Evolutionary conservation across 2,797 vertebrate species (phyloP), one percentile per base, ranked within the genome.

Genomic region (Gambusia yucatana): DNA sequence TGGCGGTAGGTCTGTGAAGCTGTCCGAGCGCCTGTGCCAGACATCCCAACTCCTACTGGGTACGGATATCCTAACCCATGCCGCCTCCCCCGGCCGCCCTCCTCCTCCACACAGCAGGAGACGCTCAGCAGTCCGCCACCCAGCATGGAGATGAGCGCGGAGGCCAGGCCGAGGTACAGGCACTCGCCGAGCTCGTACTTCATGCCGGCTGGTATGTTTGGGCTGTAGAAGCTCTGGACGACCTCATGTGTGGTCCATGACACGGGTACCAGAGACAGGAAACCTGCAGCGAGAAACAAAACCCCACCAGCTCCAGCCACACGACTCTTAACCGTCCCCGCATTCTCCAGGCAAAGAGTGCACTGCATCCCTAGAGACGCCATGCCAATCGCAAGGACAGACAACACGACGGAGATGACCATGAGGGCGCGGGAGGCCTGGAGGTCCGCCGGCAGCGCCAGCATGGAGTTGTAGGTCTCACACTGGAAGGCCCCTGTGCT

Each of bases 401-500:
- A 98, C 72, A 98, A 39, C 1, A 97, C 95, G 0, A 96, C 77
- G 5, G 98, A 98, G 80, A 98, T 95, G 84, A 98, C 96, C 98
- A 99, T 99, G 88, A 99, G 95, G 16, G 97, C 98, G 1, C 98
- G 97, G 2, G 98, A 97, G 0, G 96, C 96, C 89, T 98, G 97
- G 83, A 97, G 77, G 78, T 99, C 96, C 0, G 96, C 22, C 0
- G 97, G 94, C 82, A 99, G 94, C 30, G 96, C 97, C 76, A 99
- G 95, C 89, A 99, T 95, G 6, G 98, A 98, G 95, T 95, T 99
- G 95, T 98, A 99, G 92, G 98, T 97, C 84, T 99, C 98, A 0
- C 98, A 99, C 83, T 99, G 98, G 72, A 98, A 98, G 92, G 97
- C 95, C 9, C 98, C 98, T 0, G 98, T 99, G 96, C 98, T 99